Evolutionary conservation across 2,888 invertebrate species (phyloP), one percentile per base, ranked within the genome.

Genomic region (Brachynemurus nebulosus): DNA sequence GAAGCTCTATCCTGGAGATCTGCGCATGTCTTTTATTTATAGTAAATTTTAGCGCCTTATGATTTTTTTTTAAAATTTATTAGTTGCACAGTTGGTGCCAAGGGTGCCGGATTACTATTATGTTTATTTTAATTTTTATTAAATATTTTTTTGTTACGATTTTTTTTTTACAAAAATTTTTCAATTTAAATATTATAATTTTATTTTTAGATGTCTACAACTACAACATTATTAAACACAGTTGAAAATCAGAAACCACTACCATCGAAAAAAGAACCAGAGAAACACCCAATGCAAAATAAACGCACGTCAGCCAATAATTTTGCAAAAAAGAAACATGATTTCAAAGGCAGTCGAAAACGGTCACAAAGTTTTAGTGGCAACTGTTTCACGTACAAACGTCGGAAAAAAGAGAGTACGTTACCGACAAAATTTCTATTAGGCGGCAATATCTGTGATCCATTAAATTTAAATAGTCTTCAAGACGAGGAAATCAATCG

Each of bases 381-480:
- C 2, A 86, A 86, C 59, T 80, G 80, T 61, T 79, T 80, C 59
- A 70, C 81, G 39, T 76, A 80, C 54, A 84, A 84, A 56, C 72
- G 82, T 45, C 77, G 82, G 51, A 82, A 82, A 55, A 78, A 81
- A 52, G 74, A 74, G 44, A 76, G 84, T 52, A 85, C 90, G 55
- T 81, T 90, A 42, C 93, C 95, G 1, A 90, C 90, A 1, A 92
- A 92, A 63, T 95, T 96, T 65, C 67, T 91, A 4, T 72, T 95
- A 2, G 96, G 95, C 36, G 96, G 95, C 7, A 95, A 91, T 63
- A 93, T 93, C 52, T 84, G 84, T 52, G 96, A 96, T 70, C 96
- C 95, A 0, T 66, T 96, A 37, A 96, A 96, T 67, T 66, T 96
- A 48, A 91, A 89, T 59, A 91, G 92, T 59, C 71, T 96, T 55